Conservation (phyloP, 2,888 invertebrate species). For the Catocala sponsa region DNA sequence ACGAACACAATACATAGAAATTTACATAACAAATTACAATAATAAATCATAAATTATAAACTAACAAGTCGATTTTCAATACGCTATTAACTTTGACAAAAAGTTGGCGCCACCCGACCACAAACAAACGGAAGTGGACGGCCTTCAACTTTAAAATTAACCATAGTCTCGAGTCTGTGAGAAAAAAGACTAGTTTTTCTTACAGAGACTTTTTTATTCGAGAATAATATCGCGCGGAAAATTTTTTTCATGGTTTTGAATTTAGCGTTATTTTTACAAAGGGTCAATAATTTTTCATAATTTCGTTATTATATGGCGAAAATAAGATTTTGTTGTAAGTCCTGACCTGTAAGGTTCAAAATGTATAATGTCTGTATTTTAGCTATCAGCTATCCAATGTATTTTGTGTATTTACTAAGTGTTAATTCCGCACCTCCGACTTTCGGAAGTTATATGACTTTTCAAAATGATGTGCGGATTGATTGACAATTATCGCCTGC, state of each 20-base stretch:
- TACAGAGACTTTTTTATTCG: not conserved
- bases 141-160: constrained; percentile 56
- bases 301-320: too few species aligned
- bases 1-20: not conserved
- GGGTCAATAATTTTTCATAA: too few species aligned
- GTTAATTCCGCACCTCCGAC: too few species aligned
- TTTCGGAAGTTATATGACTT: too few species aligned
- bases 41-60: constrained; percentile 32
- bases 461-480: too few species aligned
- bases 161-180: not conserved
- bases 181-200: not conserved
- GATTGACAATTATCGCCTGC: too few species aligned
- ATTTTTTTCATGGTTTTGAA: not conserved
- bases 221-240: not conserved
- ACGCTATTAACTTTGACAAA: constrained; percentile 48
- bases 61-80: constrained; percentile 31
- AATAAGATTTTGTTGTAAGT: too few species aligned
- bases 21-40: constrained; percentile 6
- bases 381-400: too few species aligned
- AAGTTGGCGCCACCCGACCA: constrained; percentile 63
- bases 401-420: too few species aligned
- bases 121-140: constrained; percentile 49
- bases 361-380: too few species aligned
- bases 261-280: too few species aligned
- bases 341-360: too few species aligned